These are phyloP conservation scores for Orchesella cincta DNA, from an alignment of 1,140 invertebrate species.

Conservation along the genomic window DNA sequence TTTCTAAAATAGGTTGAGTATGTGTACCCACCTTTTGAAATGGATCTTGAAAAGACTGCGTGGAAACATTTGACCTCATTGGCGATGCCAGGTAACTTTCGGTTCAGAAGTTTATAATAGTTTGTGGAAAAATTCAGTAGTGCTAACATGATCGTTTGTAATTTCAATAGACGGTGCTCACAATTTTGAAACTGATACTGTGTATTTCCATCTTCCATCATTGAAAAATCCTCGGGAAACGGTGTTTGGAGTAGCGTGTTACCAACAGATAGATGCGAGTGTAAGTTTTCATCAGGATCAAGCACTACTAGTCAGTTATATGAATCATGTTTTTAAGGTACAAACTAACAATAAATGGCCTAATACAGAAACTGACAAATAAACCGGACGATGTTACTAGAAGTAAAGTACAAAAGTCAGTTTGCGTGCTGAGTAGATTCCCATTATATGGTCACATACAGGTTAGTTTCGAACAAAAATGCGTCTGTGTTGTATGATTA, in stretches of 20 bases:
- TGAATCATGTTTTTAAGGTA: too few species aligned
- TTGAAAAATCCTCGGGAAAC: conserved; percentile 78
- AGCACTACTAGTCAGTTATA: too few species aligned
- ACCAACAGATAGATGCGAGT: conserved; percentile 93
- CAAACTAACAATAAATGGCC: neutral
- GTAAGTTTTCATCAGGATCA: conserved; percentile 62
- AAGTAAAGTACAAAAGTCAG: conserved; percentile 91
- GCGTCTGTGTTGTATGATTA: neutral
- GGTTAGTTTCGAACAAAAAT: conserved; percentile 54
- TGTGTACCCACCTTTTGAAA: conserved; percentile 85
- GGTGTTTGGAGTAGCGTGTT: conserved; percentile 96
- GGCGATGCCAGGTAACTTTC: conserved; percentile 58
- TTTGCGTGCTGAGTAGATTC: conserved; percentile 83
- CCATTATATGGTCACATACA: conserved; percentile 90
- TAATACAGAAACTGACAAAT: conserved; percentile 80
- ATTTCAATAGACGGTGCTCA: conserved; percentile 78
- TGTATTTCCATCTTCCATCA: conserved; percentile 94
- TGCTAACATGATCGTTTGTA: neutral
- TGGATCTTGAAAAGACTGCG: conserved; percentile 59
- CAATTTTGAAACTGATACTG: conserved; percentile 92
- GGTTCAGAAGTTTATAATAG: neutral
- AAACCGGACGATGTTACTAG: conserved; percentile 96
- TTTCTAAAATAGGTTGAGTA: conserved; percentile 80
- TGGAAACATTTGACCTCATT: conserved; percentile 96
- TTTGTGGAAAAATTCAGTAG: neutral